Evolutionary conservation across 2,797 vertebrate species (phyloP), one percentile per base, ranked within the genome.

Genomic region (Mallotus villosus): DNA sequence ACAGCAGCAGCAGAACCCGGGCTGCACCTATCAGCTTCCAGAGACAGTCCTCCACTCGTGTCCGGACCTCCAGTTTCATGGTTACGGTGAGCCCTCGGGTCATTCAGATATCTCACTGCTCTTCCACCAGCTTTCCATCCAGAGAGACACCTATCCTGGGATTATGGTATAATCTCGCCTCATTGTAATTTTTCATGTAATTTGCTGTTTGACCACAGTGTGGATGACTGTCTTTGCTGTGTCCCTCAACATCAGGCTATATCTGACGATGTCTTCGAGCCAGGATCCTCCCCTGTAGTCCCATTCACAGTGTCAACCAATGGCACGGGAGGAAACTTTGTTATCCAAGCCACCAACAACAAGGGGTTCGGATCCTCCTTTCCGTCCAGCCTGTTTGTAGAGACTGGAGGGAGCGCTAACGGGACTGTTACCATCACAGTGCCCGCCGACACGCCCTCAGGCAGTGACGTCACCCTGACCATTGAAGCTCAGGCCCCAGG

Each of bases 391-490:
- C 75, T 91, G 12, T 8, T 53, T 0, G 3, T 89, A 53, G 73
- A 70, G 4, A 34, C 58, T 37, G 79, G 80, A 25, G 65, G 37
- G 3, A 73, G 46, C 1, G 46, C 71, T 0, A 78, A 82, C 1
- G 84, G 80, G 1, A 83, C 77, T 0, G 89, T 91, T n/a, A n/a
- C 68, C 81, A 63, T 93, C 37, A 60, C 60, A 0, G 85, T 78
- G 1, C 88, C 88, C 8, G 49, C n/a, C 0, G 82, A 79, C 64
- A 89, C 85, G 0, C 71, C 62, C 0, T 86, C 87, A 0, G 91
- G 90, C 2, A 85, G 83, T 0, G 87, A 85, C 0, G 74, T 92
- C 75, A 88, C 79, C 1, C 73, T 92, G 62, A 91, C 82, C 64
- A 86, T 93, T 0, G 85, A 89, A 63, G 89, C 65, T 0, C 73